Evolutionary conservation across 1,140 invertebrate species (phyloP).

Genomic region (Eciton burchellii): DNA sequence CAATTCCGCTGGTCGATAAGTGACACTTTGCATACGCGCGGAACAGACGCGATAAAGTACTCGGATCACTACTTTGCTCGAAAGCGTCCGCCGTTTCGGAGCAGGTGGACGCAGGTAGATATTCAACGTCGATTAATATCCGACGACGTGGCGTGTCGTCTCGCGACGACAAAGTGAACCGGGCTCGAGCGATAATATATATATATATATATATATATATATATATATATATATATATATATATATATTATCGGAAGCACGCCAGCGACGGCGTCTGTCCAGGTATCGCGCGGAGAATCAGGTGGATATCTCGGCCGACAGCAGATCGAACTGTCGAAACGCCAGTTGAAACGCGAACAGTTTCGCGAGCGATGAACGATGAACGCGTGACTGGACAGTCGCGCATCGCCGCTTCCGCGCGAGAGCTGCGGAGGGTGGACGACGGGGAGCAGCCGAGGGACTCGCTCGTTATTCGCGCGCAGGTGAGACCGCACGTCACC

Average conservation of each 20-base stretch:
- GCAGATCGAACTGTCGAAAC: no score
- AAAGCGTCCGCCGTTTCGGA: background rate
- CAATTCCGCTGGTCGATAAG: slow-evolving; percentile 8
- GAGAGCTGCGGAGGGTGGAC: slow-evolving; percentile 10
- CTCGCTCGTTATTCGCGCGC: slow-evolving; percentile 60
- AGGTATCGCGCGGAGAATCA: no score
- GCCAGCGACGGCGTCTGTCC: no score
- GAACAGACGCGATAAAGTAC: background rate
- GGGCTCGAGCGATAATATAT: background rate
- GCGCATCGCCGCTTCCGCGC: background rate
- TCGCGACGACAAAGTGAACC: background rate
- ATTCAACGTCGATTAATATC: slow-evolving; percentile 1
- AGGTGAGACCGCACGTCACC: slow-evolving; percentile 34
- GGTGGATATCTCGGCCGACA: no score
- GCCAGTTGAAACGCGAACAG: no score
- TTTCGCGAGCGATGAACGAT: background rate
- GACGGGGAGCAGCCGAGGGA: slow-evolving; percentile 5
- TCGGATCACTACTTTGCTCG: background rate
- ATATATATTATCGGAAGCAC: no score
- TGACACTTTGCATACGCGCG: background rate
- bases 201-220: no score
- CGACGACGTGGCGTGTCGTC: background rate
- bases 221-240: no score
- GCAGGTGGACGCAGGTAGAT: slow-evolving; percentile 12
- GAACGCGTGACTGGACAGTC: no score